Evolutionary conservation across 1,140 invertebrate species (phyloP), one percentile per base, ranked within the genome.

Genomic region (Cotesia chilonis): DNA sequence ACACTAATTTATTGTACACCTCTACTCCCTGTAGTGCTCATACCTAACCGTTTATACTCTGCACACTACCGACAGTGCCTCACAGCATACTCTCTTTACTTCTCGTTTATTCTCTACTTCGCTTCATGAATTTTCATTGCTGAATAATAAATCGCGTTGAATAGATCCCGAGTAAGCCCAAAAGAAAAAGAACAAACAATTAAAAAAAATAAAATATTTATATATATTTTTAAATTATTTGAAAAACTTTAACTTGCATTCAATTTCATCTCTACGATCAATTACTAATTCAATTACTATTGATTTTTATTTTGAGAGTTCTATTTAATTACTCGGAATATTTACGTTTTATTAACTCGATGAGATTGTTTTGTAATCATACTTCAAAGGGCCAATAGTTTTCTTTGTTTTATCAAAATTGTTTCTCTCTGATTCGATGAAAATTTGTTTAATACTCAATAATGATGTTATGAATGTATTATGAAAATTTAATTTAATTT

Each of bases 121-220:
- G 60, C 60, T 37, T 71, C 70, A 71, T 71, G 70, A 71, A 71
- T 71, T 71, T 71, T 71, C 70, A 71, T 71, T 41, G 14, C 17
- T 36, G 63, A 66, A 71, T 63, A 66, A 64, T 64, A 71, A 54
- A 57, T 38, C 14, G 17, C 55, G 47, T 41, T 7, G 20, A 59
- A 59, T 47, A 47, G 10, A 47, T 6, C 41, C 2, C 41, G 10
- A 47, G 41, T 47, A 47, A 47, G 5, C 6, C 10, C 6, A 47
- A 47, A 47, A 47, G 4, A 47, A 47, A 47, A 47, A 28, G 28
- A 28, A 28, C 28, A 28, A 28, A 28, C 28, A 28, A 28, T 28
- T 28, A 28, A 28, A 28, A 28, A 28, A 28, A 28, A 28, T 28
- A 28, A 28, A 28, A 28, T 28, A 28, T 28, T 28, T 28, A 1